Percentiles rank a stretch among this genome's conserved stretches.
These are phyloP conservation scores for Brachirus orientalis DNA, from an alignment of 2,113 vertebrate genomes.

Conservation along the genomic window DNA sequence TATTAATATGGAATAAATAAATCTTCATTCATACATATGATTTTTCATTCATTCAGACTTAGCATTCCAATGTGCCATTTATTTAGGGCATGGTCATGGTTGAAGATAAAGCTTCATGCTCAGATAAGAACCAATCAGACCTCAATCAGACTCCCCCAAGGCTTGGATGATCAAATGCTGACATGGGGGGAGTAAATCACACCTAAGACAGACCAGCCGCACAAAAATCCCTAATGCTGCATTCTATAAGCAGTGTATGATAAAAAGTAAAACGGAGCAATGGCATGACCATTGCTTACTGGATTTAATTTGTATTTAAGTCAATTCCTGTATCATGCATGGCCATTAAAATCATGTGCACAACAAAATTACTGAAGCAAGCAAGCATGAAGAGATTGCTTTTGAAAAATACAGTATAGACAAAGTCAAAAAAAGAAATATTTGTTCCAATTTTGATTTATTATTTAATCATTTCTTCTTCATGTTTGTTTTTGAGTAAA, in stretches of 20 bases:
- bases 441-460: not conserved
- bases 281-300: too few relatives aligned
- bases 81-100: not conserved
- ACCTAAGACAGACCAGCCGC: slow-evolving; percentile 17
- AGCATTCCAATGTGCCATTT: not conserved
- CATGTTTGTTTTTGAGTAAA: too few relatives aligned
- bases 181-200: slow-evolving; percentile 18
- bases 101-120: not conserved
- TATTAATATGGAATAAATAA: not conserved
- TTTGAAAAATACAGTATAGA: too few relatives aligned
- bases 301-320: too few relatives aligned
- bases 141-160: slow-evolving; percentile 14
- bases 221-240: not conserved
- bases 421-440: too few relatives aligned
- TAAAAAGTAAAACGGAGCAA: too few relatives aligned
- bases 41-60: not conserved
- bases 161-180: slow-evolving; percentile 10
- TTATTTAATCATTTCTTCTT: too few relatives aligned
- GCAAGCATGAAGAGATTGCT: too few relatives aligned
- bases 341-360: not conserved
- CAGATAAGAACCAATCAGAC: slow-evolving; percentile 23
- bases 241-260: not conserved
- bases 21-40: not conserved
- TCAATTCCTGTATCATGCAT: not conserved
- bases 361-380: not conserved